Evolutionary conservation across 2,797 vertebrate genomes (phyloP), one percentile per base, ranked within the genome.

Genomic region (Sebastes steindachneri): DNA sequence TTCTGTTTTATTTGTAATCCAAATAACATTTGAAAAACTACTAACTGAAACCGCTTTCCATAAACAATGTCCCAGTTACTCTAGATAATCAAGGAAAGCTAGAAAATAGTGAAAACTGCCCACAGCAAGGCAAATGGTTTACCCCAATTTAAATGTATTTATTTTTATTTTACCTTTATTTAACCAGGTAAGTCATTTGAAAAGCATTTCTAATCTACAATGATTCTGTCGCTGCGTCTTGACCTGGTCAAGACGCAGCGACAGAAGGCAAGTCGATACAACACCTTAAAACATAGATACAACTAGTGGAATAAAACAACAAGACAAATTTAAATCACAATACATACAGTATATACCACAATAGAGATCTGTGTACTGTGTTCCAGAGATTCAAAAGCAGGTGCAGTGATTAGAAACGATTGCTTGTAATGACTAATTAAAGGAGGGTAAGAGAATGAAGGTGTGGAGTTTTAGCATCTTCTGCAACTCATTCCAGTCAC

Each of bases 161-260:
- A 15, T 15, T 41, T 41, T 15, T 6, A 41, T 45, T 15, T 45
- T 3, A 15, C 37, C 37, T 6, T 45, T 45, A 45, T 45, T 45
- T 17, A 45, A 45, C 37, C 5, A 45, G 37, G 37, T 45, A 45
- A 15, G 5, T 45, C 14, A 45, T 1, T 17, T 0, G 37, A 45
- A 15, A 45, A 45, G 5, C 37, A 0, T 7, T 45, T 45, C 0
- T 15, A 0, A 15, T 48, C 9, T 48, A 48, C 17, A 48, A 48
- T 48, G 45, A 19, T n/a, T n/a, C n/a, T n/a, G n/a, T n/a, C n/a
- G n/a, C n/a, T n/a, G n/a, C n/a, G n/a, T n/a, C n/a, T n/a, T 19
- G 45, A 48, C 15, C 45, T 19, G 17, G 17, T 19, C 45, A 48
- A 48, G 45, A 48, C 3, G 45, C 15, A 48, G 3, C 15, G 17